Conservation (phyloP, 2,797 vertebrate genomes). For the Gymnoscopelus microlampas region DNA sequence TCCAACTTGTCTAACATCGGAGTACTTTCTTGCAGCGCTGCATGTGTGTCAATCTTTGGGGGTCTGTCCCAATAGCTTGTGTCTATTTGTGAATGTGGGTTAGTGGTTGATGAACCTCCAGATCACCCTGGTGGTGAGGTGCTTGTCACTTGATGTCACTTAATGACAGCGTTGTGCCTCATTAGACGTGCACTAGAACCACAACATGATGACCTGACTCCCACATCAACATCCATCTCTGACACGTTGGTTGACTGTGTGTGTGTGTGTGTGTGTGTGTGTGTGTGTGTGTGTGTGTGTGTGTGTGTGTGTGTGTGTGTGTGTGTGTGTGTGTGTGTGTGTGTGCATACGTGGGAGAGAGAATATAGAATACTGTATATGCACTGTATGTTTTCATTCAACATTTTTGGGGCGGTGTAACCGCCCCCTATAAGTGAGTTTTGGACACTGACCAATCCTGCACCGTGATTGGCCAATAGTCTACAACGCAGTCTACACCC, state of each 20-base stretch:
- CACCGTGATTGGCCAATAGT: no score
- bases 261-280: slow-evolving; percentile 22
- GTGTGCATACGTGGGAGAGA: neutral
- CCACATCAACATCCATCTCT: slow-evolving; percentile 39
- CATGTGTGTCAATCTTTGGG: slow-evolving; percentile 26
- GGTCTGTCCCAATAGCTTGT: slow-evolving; percentile 26
- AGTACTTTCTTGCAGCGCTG: no score
- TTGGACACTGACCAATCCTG: no score
- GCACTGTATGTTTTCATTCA: no score
- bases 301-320: slow-evolving; percentile 4
- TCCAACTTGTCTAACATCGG: no score
- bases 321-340: slow-evolving; percentile 4
- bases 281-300: neutral
- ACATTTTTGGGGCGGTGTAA: no score
- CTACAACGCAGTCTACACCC: no score
- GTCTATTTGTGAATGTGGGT: slow-evolving; percentile 61
- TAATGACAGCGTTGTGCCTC: slow-evolving; percentile 31
- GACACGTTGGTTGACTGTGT: slow-evolving; percentile 27
- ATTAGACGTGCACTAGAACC: slow-evolving; percentile 39
- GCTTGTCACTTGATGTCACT: slow-evolving; percentile 35
- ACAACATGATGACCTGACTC: slow-evolving; percentile 32
- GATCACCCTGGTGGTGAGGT: slow-evolving; percentile 43
- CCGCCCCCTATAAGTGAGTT: no score
- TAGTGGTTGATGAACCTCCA: slow-evolving; percentile 44
- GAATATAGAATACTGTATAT: no score